Conservation (phyloP, 2,797 vertebrate species). For the Betta splendens region DNA sequence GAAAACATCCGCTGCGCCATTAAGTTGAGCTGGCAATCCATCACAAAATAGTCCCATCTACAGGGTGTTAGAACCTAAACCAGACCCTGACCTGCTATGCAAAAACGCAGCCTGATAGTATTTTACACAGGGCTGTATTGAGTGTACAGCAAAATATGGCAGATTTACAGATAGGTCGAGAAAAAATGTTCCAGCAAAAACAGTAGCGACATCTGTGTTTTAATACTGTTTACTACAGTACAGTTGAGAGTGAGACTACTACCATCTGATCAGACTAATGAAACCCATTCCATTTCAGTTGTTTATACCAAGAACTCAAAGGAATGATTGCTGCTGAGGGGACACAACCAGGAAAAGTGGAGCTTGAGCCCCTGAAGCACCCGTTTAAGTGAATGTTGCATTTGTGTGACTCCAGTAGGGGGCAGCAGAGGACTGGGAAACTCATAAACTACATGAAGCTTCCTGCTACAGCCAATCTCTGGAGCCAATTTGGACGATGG, state of each 20-base stretch:
- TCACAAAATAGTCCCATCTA: slow-evolving; percentile 33
- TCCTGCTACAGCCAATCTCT: neutral
- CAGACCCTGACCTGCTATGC: slow-evolving; percentile 14
- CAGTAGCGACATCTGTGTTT: too few species aligned
- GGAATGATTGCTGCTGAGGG: too few species aligned
- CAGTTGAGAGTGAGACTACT: too few species aligned
- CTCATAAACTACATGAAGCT: neutral
- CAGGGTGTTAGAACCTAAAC: neutral
- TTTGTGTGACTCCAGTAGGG: slow-evolving; percentile 45
- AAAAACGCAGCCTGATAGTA: slow-evolving; percentile 1
- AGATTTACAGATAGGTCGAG: too few species aligned
- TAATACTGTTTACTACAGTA: too few species aligned
- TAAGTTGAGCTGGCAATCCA: slow-evolving; percentile 34
- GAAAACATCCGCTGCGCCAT: slow-evolving; percentile 51
- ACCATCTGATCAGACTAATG: too few species aligned
- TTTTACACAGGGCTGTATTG: slow-evolving; percentile 2
- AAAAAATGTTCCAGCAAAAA: too few species aligned
- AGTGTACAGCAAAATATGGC: neutral
- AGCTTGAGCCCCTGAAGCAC: too few species aligned
- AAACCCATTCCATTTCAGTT: too few species aligned
- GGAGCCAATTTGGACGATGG: neutral
- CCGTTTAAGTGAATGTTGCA: too few species aligned
- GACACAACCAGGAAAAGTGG: too few species aligned
- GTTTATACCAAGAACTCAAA: too few species aligned
- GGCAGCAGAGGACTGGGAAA: slow-evolving; percentile 59